phyloP scores from a whole-genome alignment of 2,113 vertebrate species.

The Dunckerocampus dactyliophorus region DNA sequence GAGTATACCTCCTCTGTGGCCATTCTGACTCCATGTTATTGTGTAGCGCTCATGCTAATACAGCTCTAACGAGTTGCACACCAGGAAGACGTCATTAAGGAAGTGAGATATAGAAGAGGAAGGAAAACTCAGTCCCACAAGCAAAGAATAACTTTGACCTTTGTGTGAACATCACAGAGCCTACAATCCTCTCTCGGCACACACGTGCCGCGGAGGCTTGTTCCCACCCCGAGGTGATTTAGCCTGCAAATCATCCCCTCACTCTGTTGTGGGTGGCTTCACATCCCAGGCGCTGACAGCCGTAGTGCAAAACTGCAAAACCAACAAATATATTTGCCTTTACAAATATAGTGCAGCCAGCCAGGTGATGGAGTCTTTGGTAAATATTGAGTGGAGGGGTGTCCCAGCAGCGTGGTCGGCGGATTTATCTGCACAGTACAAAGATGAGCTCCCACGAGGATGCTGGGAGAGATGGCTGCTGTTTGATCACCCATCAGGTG shows the following conservation, averaged over 20 bases:
- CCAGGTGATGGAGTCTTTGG: conserved; percentile 62
- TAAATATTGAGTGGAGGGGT: conserved; percentile 67
- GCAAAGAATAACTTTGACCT: conserved; percentile 55
- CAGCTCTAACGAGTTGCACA: conserved; percentile 46
- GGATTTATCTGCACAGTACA: conserved; percentile 64
- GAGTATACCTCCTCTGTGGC: conserved; percentile 61
- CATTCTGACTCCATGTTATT: conserved; percentile 41
- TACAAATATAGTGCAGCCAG: conserved; percentile 40
- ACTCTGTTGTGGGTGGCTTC: conserved; percentile 45
- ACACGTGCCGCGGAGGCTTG: conserved; percentile 34
- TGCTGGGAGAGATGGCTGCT: conserved; percentile 60
- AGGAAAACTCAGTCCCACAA: conserved; percentile 33
- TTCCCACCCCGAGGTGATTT: conserved; percentile 56
- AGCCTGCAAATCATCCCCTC: conserved; percentile 44
- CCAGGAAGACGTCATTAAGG: conserved; percentile 52
- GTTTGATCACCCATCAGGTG: conserved; percentile 81
- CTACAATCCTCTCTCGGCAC: conserved; percentile 26
- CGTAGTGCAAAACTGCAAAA: conserved; percentile 54
- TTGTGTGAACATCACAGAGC: conserved; percentile 32
- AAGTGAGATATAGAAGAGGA: conserved; percentile 35
- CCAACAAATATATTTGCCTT: conserved; percentile 49
- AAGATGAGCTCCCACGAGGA: conserved; percentile 69
- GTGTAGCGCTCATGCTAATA: conserved; percentile 59
- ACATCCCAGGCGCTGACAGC: conserved; percentile 37
- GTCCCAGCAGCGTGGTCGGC: conserved; percentile 68